These are phyloP conservation scores for Trachurus trachurus DNA, from an alignment of 2,797 vertebrate species.

Conservation along the genomic window DNA sequence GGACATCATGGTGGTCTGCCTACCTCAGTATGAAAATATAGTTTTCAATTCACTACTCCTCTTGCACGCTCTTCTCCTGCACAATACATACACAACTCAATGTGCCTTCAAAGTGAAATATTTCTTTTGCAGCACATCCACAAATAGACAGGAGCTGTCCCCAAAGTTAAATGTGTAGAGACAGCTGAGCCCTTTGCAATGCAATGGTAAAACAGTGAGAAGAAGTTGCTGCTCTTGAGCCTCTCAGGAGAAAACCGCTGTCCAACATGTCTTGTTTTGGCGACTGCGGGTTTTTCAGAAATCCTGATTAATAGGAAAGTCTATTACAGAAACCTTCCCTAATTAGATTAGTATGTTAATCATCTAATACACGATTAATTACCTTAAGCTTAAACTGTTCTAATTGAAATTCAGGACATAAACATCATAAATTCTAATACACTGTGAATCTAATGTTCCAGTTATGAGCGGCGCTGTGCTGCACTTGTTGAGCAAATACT, in stretches of 20 bases:
- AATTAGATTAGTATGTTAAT: background rate
- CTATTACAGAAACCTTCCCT: background rate
- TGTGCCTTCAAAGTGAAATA: constrained; percentile 1
- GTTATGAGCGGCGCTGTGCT: background rate
- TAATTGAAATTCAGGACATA: constrained; percentile 20
- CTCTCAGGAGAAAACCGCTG: too few species aligned
- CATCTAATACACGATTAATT: constrained; percentile 2
- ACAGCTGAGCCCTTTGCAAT: constrained; percentile 17
- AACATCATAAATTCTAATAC: background rate
- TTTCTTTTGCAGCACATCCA: constrained; percentile 20
- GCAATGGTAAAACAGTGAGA: constrained; percentile 4
- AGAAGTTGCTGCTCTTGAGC: background rate
- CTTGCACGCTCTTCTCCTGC: background rate
- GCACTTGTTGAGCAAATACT: constrained; percentile 28
- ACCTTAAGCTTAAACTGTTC: background rate
- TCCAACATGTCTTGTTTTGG: background rate
- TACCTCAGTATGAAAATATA: background rate
- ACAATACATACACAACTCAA: background rate
- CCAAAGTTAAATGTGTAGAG: constrained; percentile 6
- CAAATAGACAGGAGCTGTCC: constrained; percentile 16
- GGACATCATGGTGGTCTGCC: background rate
- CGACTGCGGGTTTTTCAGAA: background rate
- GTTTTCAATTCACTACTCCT: background rate
- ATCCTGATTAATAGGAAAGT: background rate
- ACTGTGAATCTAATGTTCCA: constrained; percentile 5